Conservation (phyloP, 2,797 vertebrate genomes). For the Chelon labrosus region DNA sequence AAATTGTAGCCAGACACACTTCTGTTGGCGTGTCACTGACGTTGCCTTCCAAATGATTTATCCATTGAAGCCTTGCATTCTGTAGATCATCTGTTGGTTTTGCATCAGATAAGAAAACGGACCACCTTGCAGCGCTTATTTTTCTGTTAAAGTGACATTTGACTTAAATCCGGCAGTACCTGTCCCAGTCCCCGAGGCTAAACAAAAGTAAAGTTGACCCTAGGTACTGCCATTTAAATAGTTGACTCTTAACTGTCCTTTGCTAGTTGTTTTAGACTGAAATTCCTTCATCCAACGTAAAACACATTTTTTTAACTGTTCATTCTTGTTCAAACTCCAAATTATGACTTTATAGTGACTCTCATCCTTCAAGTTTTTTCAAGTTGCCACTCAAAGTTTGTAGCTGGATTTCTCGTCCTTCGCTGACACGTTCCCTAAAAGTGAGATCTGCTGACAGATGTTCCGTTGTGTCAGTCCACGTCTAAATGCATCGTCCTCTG, state of each 20-base stretch:
- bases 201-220: too few relatives aligned
- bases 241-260: neutral
- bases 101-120: neutral
- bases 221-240: neutral
- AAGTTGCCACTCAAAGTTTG: neutral
- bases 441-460: slow-evolving; percentile 23
- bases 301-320: neutral
- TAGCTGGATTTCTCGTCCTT: neutral
- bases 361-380: too few relatives aligned
- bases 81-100: neutral
- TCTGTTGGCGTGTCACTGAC: neutral
- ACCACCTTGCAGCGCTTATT: neutral
- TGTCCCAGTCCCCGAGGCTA: neutral
- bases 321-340: neutral
- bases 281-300: neutral
- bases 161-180: slow-evolving; percentile 49
- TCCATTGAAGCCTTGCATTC: neutral
- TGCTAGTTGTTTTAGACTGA: neutral
- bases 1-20: neutral
- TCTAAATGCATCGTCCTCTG: slow-evolving; percentile 18
- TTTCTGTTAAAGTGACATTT: slow-evolving; percentile 39
- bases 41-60: neutral
- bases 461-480: slow-evolving; percentile 12
- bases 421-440: neutral
- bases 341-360: neutral